Percentiles rank a stretch among this genome's conserved stretches.
Conservation (phyloP, 1,140 invertebrate species). For the Heterodera schachtii region DNA sequence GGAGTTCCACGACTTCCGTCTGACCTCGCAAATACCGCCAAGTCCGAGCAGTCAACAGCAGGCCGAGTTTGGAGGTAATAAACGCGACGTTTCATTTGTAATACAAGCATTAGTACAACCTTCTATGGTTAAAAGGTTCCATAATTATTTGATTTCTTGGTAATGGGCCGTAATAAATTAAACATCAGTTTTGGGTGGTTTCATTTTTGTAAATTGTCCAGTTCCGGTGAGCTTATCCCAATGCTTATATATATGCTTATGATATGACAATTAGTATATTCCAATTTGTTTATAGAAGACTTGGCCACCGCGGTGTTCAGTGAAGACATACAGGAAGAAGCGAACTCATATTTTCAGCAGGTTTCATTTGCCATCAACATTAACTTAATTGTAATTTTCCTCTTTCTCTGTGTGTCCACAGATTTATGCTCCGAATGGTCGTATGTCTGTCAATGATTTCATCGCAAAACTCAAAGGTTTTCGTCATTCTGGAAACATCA, state of each 20-base stretch:
- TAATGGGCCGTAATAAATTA: no score
- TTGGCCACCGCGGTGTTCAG: slow-evolving; percentile 44
- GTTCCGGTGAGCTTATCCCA: no score
- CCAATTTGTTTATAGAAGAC: slow-evolving; percentile 34
- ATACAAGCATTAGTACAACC: no score
- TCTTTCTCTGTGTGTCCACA: slow-evolving; percentile 30
- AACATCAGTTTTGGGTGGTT: no score
- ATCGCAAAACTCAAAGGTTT: slow-evolving; percentile 49
- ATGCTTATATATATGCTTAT: no score
- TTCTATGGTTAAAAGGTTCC: no score
- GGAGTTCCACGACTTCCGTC: slow-evolving; percentile 21
- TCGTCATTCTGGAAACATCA: slow-evolving; percentile 29
- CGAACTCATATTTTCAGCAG: slow-evolving; percentile 52
- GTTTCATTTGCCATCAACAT: slow-evolving; percentile 32
- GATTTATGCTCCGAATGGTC: slow-evolving; percentile 50
- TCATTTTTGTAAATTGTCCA: no score
- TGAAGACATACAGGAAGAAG: slow-evolving; percentile 53
- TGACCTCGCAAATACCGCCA: not conserved
- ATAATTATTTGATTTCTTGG: no score
- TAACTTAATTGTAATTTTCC: not conserved
- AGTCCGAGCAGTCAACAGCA: slow-evolving; percentile 12
- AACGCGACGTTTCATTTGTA: no score
- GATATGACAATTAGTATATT: not conserved
- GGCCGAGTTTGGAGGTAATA: slow-evolving; percentile 24
- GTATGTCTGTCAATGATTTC: slow-evolving; percentile 51